phyloP scores from a whole-genome alignment of 1,140 invertebrate genomes.

The Macrotrachela quadricornifera region DNA sequence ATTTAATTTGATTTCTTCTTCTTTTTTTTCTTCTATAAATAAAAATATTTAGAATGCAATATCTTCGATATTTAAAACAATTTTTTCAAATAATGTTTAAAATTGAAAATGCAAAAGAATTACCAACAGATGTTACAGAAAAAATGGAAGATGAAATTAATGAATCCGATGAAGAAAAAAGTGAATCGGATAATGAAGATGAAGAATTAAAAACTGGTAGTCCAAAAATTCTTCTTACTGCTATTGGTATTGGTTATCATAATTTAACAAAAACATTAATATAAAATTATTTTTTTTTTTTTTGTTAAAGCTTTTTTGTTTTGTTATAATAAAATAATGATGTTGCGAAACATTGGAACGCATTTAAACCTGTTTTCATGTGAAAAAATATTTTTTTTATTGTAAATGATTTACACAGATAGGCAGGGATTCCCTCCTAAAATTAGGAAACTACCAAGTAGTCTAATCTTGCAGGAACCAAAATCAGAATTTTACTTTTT shows the following conservation, averaged over 20 bases:
- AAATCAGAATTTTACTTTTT: too few species aligned
- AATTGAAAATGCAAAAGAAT: slow-evolving; percentile 36
- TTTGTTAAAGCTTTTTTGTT: neutral
- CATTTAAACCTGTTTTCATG: too few species aligned
- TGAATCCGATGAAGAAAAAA: slow-evolving; percentile 12
- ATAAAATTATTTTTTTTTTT: slow-evolving; percentile 23
- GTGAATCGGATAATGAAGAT: slow-evolving; percentile 33
- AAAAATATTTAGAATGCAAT: slow-evolving; percentile 46
- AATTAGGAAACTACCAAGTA: too few species aligned
- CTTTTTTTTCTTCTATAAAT: slow-evolving; percentile 17
- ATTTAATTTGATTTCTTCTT: neutral
- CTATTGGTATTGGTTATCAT: slow-evolving; percentile 66
- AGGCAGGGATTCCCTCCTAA: too few species aligned
- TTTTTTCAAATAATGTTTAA: slow-evolving; percentile 74
- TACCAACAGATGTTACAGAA: neutral
- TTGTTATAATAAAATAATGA: neutral
- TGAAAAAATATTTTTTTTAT: too few species aligned
- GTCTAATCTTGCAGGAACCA: too few species aligned
- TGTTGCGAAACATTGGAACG: too few species aligned
- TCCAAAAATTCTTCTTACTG: slow-evolving; percentile 55
- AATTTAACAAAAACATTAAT: slow-evolving; percentile 59
- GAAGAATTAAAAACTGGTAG: slow-evolving; percentile 37
- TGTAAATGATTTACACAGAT: too few species aligned
- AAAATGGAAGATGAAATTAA: slow-evolving; percentile 1
- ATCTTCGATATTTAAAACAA: slow-evolving; percentile 57